Evolutionary conservation across 2,888 invertebrate species (phyloP), one percentile per base, ranked within the genome.

Genomic region (Biston stratarius): DNA sequence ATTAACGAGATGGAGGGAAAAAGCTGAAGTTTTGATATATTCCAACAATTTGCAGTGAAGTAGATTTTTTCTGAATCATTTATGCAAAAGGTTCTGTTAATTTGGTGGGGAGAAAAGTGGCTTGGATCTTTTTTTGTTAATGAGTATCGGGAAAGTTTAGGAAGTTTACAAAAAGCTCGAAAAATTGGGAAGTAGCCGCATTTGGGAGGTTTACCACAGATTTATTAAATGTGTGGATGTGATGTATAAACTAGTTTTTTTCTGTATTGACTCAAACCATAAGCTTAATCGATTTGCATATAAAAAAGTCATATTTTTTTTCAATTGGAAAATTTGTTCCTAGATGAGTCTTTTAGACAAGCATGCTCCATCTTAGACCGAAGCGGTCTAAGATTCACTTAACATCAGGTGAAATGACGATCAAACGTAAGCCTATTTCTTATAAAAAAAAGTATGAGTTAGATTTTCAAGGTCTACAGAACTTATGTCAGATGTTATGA

Each of bases 81-180:
- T 64, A 64, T 58, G 36, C 63, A 64, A 64, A 64, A 64, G 64
- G 52, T 52, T 64, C 47, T 52, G 36, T 14, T 47, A 64, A 64
- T 58, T 51, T 47, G 57, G 15, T 36, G 12, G 42, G 48, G 42
- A 12, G 24, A 33, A 52, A 57, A 57, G 15, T 51, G 44, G 45
- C 12, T 15, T 8, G 15, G 12, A 24, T 14, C n/a, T 51, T 34
- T 49, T n/a, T 44, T 58, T 44, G 8, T 64, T 64, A 64, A 64
- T 58, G 36, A 61, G 48, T 40, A 42, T 49, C 11, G 40, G 40
- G 0, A 36, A 36, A 14, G 14, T 55, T 40, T 24, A 15, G 5
- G 8, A 53, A 40, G 5, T 14, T 38, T 38, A 11, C 53, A 14
- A 14, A 40, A 11, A 11, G 10, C 10, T 38, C 9, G 14, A 8